Evolutionary conservation across 2,113 vertebrate species (phyloP), one percentile per base, ranked within the genome.

Genomic region (Perca schrenkii): DNA sequence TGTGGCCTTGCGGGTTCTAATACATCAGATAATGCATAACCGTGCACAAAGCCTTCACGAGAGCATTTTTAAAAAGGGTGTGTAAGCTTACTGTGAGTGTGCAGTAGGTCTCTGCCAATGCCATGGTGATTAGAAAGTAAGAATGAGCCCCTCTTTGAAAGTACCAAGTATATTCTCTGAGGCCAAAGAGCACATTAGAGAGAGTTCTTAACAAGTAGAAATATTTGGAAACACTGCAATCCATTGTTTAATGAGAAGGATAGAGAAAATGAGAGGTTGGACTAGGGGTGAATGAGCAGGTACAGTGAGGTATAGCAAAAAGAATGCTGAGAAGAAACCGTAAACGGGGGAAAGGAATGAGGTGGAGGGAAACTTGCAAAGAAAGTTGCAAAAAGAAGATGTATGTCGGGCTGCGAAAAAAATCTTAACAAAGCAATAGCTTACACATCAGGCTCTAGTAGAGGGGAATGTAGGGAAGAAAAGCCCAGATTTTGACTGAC

Each of bases 201-300:
- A 79, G 82, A 57, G 88, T 89, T 89, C 71, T 85, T 85, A 92
- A 89, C 64, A 81, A 74, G 62, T 76, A 40, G n/a, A 85, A 87
- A 84, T 87, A 86, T 86, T 86, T 85, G 75, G 68, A 92, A 92
- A 93, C 89, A 93, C 86, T 79, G 81, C 22, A 79, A 68, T 61
- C 73, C 65, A 64, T 87, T 89, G 88, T 93, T 60, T 69, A 40
- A 67, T 43, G 74, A 84, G 46, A 47, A 75, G 50, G 25, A 71
- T 76, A 63, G 52, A 67, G 52, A 58, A 66, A 80, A 82, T 10
- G 64, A 63, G 61, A 40, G 28, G 54, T 28, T 47, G 50, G 49
- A 68, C 19, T 58, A 21, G 49, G 53, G 34, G 43, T 66, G 74
- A 72, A 54, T 43, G 28, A 70, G 25, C 2, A 11, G 15, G 11